Conservation (phyloP, 2,797 vertebrate genomes). For the Galaxias olidus region DNA sequence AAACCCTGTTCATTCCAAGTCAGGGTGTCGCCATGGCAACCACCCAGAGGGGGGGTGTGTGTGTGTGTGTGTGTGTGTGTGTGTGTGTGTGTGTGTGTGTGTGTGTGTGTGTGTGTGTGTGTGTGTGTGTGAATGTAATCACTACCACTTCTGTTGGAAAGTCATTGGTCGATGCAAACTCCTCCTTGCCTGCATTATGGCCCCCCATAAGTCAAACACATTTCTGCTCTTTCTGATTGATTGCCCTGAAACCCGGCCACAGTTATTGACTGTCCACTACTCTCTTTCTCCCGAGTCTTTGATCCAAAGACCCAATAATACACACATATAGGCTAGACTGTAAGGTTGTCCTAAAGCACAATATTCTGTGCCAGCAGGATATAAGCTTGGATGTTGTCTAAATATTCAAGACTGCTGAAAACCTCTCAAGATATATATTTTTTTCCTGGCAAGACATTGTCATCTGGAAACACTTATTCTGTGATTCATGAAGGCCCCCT, state of each 20-base stretch:
- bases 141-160: slow-evolving; percentile 51
- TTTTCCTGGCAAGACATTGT: slow-evolving; percentile 57
- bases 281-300: slow-evolving; percentile 22
- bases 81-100: slow-evolving; percentile 3
- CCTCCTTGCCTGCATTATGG: slow-evolving; percentile 22
- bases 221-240: slow-evolving; percentile 49
- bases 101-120: slow-evolving; percentile 22
- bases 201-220: slow-evolving; percentile 57
- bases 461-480: slow-evolving; percentile 83
- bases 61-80: slow-evolving; percentile 11
- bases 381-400: slow-evolving; percentile 52
- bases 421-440: slow-evolving; percentile 50
- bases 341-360: slow-evolving; percentile 47
- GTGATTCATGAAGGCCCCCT: slow-evolving; percentile 75
- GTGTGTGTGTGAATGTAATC: slow-evolving; percentile 21
- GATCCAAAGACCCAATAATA: slow-evolving; percentile 23
- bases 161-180: slow-evolving; percentile 21
- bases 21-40: slow-evolving; percentile 73
- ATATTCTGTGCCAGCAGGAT: slow-evolving; percentile 58
- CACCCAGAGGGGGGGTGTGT: slow-evolving; percentile 23
- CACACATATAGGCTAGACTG: slow-evolving; percentile 25
- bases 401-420: slow-evolving; percentile 57
- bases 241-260: slow-evolving; percentile 46
- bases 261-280: slow-evolving; percentile 49
- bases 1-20: slow-evolving; percentile 61